Evolutionary conservation across 2,113 vertebrate genomes (phyloP), one percentile per base, ranked within the genome.

Genomic region (Xiphias gladius): DNA sequence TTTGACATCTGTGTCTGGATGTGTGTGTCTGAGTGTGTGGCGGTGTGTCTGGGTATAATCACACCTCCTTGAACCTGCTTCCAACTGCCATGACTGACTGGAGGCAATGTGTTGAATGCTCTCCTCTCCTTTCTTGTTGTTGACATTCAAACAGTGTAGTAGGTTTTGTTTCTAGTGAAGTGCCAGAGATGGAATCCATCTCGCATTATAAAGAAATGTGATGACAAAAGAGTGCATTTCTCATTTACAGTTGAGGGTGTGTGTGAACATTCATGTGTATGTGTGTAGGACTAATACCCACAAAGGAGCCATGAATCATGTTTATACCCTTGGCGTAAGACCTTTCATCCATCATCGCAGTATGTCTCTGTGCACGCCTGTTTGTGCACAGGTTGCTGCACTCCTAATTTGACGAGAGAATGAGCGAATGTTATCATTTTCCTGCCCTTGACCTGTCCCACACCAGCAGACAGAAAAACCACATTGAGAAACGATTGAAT

Each of bases 371-470:
- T 39, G 80, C 37, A 39, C 30, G 24, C 28, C 10, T 39, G 66
- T 70, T 48, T 80, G 72, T 24, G 50, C 7, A 22, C 71, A 58
- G 80, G 54, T 75, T 71, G 77, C 75, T 11, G 54, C 76, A n/a
- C 73, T 80, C 73, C 84, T 89, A 90, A 91, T 90, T 86, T 88
- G 84, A 89, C 80, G 88, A 76, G 79, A 85, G 85, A 91, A 91
- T 94, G 93, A 93, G 87, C 54, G 87, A 93, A 87, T 90, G 92
- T 90, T 93, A 93, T 93, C 90, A 89, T 93, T 92, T 93, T 91
- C 89, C 89, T 80, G 91, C 84, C 93, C 92, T 93, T 93, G 91
- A 94, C 93, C 93, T 46, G 84, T 77, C 90, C 28, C 4, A 52
- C 76, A 59, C 81, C 69, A 22, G 61, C 20, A 76, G 85, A 88